These are phyloP conservation scores for Borostomias antarcticus DNA, from an alignment of 2,797 vertebrate species.

Conservation along the genomic window DNA sequence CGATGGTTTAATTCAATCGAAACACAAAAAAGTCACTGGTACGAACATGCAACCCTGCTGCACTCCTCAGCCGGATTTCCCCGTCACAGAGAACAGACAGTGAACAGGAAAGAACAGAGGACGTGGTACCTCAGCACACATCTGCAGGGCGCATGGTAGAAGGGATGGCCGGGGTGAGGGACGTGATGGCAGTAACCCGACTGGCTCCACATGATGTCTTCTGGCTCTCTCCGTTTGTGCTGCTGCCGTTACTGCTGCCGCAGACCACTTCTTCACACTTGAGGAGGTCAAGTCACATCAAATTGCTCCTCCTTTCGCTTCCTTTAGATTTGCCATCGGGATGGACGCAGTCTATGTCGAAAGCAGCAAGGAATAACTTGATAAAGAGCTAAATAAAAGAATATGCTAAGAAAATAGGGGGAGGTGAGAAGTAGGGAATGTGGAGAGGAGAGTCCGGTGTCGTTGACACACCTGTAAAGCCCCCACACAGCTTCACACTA, in stretches of 20 bases:
- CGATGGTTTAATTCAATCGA: not conserved
- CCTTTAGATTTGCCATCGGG: constrained; percentile 49
- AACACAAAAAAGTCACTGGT: not conserved
- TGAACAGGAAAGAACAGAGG: not conserved
- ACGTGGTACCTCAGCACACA: constrained; percentile 34
- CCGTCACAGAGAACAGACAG: too few relatives aligned
- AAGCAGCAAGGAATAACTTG: not conserved
- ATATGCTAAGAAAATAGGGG: constrained; percentile 25
- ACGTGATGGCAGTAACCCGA: constrained; percentile 78
- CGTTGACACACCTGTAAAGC: constrained; percentile 59
- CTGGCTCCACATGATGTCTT: constrained; percentile 80
- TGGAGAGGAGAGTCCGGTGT: constrained; percentile 53
- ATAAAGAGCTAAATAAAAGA: constrained; percentile 3
- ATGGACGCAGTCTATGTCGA: not conserved
- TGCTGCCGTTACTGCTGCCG: constrained; percentile 15
- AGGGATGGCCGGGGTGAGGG: constrained; percentile 72
- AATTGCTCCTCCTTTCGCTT: constrained; percentile 40
- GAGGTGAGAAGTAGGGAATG: constrained; percentile 26
- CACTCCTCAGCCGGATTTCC: constrained; percentile 1
- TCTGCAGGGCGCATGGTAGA: constrained; percentile 77
- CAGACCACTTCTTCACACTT: constrained; percentile 44
- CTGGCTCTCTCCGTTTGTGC: constrained; percentile 43
- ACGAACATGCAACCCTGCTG: not conserved
- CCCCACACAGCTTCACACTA: constrained; percentile 34
- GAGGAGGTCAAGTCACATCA: constrained; percentile 43